Base-by-base conservation (phyloP, 1,140 invertebrate species). In the Stegodyphus mimosarum region DNA sequence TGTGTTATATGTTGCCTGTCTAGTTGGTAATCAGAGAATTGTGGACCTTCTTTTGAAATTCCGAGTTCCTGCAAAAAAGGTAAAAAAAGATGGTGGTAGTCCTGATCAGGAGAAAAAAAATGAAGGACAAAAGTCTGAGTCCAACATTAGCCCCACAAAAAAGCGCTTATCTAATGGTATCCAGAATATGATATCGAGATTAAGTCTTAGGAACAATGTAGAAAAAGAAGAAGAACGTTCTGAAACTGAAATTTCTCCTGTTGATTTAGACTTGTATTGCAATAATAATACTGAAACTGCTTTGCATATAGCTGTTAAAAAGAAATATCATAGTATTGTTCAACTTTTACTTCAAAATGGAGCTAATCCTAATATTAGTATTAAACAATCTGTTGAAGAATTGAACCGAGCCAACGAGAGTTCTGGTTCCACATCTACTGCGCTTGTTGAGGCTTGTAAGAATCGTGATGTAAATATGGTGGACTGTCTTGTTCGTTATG, bases 1-100 rank as follows among this genome's bases (percentile, higher is more conserved):
- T 83, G 93, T 96, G 69, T 91, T 99, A 0, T 98, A 98, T 90
- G 93, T 97, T 67, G 95, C 96, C 9, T 95, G 95, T 89, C 93
- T 95, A 67, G 91, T 96, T 63, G 96, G 96, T 2, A 97, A 97
- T 90, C 92, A 93, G 67, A 93, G 94, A 87, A 92, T 97, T 52
- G 93, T 98, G 0, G 95, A 96, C 75, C 91, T 94, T 2, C 91
- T 98, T 64, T 91, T 98, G 0, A 94, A 94, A 87, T 95, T 94
- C 89, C 92, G 92, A 89, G 92, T 96, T 0, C 93, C 93, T 89
- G 93, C 94, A 5, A 87, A 86, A 69, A 69, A 49, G 50, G 55
- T 74, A 33, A 74, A 71, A n/a, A 83, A 87, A 51, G 85, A 87
- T 50, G 55, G 75, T 77, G 60, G 33, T 50, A 51, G 60, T 18